Evolutionary conservation across 2,888 invertebrate genomes (phyloP).

Genomic region (Lasius fuliginosus): DNA sequence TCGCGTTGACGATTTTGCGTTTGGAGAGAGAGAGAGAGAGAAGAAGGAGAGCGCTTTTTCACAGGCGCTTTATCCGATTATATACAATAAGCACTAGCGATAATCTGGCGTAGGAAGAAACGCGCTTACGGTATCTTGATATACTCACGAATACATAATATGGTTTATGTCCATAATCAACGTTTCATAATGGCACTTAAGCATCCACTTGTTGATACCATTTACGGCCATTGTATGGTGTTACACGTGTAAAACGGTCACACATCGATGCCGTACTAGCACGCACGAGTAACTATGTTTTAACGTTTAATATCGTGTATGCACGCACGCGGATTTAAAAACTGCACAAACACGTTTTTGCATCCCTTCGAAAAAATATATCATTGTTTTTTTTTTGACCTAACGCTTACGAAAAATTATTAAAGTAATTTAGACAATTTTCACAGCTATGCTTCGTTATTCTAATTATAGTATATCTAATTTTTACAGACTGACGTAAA

Average conservation of each 20-base stretch:
- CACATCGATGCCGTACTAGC: constrained; percentile 69
- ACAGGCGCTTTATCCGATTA: constrained; percentile 39
- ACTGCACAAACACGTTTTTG: constrained; percentile 57
- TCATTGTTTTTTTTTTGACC: not conserved
- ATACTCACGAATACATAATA: constrained; percentile 70
- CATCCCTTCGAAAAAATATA: constrained; percentile 5
- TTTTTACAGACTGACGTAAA: not conserved
- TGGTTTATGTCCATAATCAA: constrained; percentile 81
- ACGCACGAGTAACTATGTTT: constrained; percentile 70
- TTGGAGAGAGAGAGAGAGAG: not conserved
- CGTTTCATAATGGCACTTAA: constrained; percentile 82
- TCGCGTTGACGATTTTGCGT: not conserved
- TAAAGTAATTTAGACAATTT: not conserved
- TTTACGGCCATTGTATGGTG: constrained; percentile 78
- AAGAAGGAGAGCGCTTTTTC: not conserved
- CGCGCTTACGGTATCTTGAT: constrained; percentile 73
- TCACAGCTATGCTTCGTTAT: not conserved
- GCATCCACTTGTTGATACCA: constrained; percentile 84
- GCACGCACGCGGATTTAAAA: constrained; percentile 73
- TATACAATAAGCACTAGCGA: constrained; percentile 63
- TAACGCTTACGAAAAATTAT: not conserved
- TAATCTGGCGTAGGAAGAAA: constrained; percentile 76
- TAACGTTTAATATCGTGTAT: constrained; percentile 71
- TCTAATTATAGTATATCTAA: no score
- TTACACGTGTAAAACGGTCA: constrained; percentile 76